phyloP scores from a whole-genome alignment of 2,113 vertebrate species.

The Sinocyclocheilus rhinocerous region DNA sequence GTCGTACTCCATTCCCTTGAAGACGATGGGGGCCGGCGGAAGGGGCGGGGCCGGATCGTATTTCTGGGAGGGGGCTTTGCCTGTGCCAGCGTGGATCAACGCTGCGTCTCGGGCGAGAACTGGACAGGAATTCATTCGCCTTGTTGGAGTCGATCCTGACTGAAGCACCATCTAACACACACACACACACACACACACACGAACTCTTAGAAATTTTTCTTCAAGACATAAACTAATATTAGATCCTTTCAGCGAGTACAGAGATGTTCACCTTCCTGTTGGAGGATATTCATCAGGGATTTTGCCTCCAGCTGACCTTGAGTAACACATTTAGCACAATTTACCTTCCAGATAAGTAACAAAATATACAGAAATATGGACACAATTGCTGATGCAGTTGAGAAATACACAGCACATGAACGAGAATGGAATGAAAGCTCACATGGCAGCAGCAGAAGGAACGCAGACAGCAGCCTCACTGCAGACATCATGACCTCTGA shows the following conservation, averaged over 20 bases:
- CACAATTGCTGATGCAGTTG: background rate
- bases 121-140: conserved; percentile 73
- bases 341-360: too few relatives aligned
- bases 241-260: too few relatives aligned
- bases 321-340: too few relatives aligned
- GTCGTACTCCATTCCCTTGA: conserved; percentile 67
- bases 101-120: conserved; percentile 72
- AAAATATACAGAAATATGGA: too few relatives aligned
- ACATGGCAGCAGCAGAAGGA: conserved; percentile 69
- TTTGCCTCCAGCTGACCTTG: too few relatives aligned
- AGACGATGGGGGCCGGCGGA: conserved; percentile 58
- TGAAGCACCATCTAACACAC: conserved; percentile 63
- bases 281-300: too few relatives aligned
- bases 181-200: conserved; percentile 2
- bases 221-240: too few relatives aligned
- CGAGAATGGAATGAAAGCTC: conserved; percentile 37
- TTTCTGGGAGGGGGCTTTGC: conserved; percentile 59
- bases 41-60: conserved; percentile 61
- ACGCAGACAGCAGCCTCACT: conserved; percentile 62
- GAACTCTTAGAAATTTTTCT: too few relatives aligned
- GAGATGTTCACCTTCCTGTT: too few relatives aligned
- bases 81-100: conserved; percentile 74
- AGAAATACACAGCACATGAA: background rate
- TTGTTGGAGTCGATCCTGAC: conserved; percentile 62
- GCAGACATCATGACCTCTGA: conserved; percentile 67